Conservation (phyloP, 2,888 invertebrate genomes). For the Nematopogon swammerdamellus region DNA sequence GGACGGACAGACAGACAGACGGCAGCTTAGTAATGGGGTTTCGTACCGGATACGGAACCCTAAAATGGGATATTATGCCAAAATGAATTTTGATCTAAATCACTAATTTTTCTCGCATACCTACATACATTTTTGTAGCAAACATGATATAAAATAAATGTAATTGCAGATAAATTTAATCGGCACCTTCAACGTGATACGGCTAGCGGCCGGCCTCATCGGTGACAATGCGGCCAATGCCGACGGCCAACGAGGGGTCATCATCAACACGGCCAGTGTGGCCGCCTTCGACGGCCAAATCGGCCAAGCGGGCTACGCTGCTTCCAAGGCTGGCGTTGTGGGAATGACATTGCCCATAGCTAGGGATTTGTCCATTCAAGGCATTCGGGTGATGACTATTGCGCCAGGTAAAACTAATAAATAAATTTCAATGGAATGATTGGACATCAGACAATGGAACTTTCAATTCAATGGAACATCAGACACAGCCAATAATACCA, state of each 20-base stretch:
- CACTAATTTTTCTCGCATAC: no score
- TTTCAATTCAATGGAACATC: no score
- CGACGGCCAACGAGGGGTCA: constrained; percentile 87
- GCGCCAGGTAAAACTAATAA: constrained; percentile 63
- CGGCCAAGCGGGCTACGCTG: constrained; percentile 94
- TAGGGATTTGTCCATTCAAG: constrained; percentile 79
- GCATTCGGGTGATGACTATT: constrained; percentile 78
- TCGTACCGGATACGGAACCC: no score
- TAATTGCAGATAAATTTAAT: constrained; percentile 74
- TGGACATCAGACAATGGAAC: background rate
- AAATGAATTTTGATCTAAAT: no score
- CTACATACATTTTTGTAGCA: no score
- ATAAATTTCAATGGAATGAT: no score
- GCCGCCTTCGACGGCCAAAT: constrained; percentile 96
- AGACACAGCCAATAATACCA: no score
- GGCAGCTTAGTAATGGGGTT: no score
- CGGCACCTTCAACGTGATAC: constrained; percentile 93
- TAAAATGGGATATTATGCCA: no score
- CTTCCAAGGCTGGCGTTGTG: constrained; percentile 92
- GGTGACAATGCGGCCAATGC: constrained; percentile 77
- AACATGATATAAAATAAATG: no score
- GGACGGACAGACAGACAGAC: no score
- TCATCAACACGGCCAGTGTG: constrained; percentile 94
- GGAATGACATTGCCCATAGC: constrained; percentile 96
- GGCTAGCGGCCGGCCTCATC: constrained; percentile 80